Evolutionary conservation across 2,888 invertebrate genomes (phyloP).

Genomic region (Polymixis lichenea): DNA sequence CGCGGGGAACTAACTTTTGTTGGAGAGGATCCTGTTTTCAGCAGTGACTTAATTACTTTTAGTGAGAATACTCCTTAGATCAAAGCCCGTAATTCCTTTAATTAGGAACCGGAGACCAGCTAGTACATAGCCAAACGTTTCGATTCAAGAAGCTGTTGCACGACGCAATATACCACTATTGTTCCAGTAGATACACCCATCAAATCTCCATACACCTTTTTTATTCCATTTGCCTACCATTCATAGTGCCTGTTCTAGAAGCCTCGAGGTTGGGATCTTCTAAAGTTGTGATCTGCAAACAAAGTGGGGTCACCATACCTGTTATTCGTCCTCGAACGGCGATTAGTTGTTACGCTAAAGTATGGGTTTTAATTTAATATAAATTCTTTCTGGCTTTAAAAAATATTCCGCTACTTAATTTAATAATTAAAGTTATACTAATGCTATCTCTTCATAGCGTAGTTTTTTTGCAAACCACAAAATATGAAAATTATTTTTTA

Average conservation of each 20-base stretch:
- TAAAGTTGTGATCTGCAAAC: background rate
- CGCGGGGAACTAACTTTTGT: background rate
- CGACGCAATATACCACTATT: background rate
- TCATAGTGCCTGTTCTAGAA: background rate
- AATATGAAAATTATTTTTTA: too few relatives aligned
- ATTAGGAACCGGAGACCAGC: too few relatives aligned
- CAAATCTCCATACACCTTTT: background rate
- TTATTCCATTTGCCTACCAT: background rate
- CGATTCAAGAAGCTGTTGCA: background rate
- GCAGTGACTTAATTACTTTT: background rate
- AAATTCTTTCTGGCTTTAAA: background rate
- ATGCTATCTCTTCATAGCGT: background rate
- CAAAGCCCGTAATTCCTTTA: background rate
- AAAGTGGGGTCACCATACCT: too few relatives aligned
- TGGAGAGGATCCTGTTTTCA: background rate
- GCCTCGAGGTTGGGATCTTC: background rate
- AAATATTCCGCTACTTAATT: slow-evolving; percentile 1
- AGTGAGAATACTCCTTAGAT: background rate
- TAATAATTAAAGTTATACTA: background rate
- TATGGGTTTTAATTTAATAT: background rate
- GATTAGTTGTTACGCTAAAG: background rate
- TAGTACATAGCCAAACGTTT: background rate
- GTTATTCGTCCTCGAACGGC: background rate
- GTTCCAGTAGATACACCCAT: background rate
- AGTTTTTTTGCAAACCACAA: too few relatives aligned